These are phyloP conservation scores for Centropristis striata DNA, from an alignment of 2,113 vertebrate species.

Conservation along the genomic window DNA sequence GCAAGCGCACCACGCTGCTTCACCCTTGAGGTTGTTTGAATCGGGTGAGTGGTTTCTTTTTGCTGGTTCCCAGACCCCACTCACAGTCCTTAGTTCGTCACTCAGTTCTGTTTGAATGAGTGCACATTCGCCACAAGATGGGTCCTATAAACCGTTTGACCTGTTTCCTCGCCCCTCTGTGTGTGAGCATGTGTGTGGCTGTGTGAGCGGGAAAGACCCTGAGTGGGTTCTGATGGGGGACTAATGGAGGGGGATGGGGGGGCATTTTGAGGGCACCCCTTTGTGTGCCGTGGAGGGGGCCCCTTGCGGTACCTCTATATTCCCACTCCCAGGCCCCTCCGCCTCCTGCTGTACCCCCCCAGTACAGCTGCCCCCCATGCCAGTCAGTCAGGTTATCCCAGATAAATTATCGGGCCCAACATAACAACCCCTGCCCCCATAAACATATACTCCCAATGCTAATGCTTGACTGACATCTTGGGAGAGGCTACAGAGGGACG, in stretches of 20 bases:
- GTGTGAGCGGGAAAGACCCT: slow-evolving; percentile 63
- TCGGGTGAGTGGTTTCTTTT: slow-evolving; percentile 83
- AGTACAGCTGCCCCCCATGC: slow-evolving; percentile 71
- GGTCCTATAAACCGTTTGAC: slow-evolving; percentile 83
- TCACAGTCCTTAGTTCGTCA: slow-evolving; percentile 74
- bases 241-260: slow-evolving; percentile 60
- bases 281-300: slow-evolving; percentile 79
- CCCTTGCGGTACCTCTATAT: slow-evolving; percentile 70
- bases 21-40: slow-evolving; percentile 83
- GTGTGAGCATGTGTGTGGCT: slow-evolving; percentile 57
- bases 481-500: slow-evolving; percentile 35
- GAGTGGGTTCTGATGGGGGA: slow-evolving; percentile 67
- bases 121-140: slow-evolving; percentile 81
- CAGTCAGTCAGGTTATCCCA: slow-evolving; percentile 67
- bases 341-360: slow-evolving; percentile 47
- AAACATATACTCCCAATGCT: slow-evolving; percentile 18
- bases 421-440: slow-evolving; percentile 37
- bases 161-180: slow-evolving; percentile 77
- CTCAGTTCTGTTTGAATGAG: slow-evolving; percentile 80
- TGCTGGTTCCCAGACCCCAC: slow-evolving; percentile 77
- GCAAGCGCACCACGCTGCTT: slow-evolving; percentile 74
- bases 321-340: slow-evolving; percentile 56
- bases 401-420: slow-evolving; percentile 35
- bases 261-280: slow-evolving; percentile 79
- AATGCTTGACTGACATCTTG: slow-evolving; percentile 42